Evolutionary conservation across 2,113 vertebrate genomes (phyloP).

Genomic region (Apteryx owenii): DNA sequence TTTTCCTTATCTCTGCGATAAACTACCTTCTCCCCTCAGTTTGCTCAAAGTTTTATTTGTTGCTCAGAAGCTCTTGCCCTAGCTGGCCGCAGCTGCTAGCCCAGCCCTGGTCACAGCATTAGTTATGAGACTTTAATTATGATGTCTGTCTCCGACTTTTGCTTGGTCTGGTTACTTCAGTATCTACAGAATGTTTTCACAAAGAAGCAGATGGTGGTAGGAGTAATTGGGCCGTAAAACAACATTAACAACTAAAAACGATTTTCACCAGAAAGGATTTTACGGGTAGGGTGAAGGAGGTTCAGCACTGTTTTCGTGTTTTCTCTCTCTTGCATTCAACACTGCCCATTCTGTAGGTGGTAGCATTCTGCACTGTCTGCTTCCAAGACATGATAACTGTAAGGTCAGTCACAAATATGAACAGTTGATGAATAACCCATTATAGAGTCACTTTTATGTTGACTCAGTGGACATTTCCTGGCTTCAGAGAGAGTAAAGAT

Average conservation of each 20-base stretch:
- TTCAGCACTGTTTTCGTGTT: constrained; percentile 36
- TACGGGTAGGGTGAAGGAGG: constrained; percentile 1
- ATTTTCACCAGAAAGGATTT: constrained; percentile 59
- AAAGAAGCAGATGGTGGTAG: constrained; percentile 69
- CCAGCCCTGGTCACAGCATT: constrained; percentile 18
- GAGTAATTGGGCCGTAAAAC: constrained; percentile 66
- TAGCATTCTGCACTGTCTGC: background rate
- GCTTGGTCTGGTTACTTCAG: constrained; percentile 62
- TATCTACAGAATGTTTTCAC: constrained; percentile 74
- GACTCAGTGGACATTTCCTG: constrained; percentile 71
- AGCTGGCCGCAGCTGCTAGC: background rate
- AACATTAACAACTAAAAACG: constrained; percentile 36
- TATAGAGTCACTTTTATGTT: constrained; percentile 66
- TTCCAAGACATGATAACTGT: constrained; percentile 61
- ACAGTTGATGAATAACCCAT: constrained; percentile 72
- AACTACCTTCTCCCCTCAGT: background rate
- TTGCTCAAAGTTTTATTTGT: constrained; percentile 14
- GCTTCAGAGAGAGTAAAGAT: constrained; percentile 65
- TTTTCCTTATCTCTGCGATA: background rate
- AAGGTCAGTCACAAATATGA: constrained; percentile 71
- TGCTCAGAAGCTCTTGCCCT: constrained; percentile 5
- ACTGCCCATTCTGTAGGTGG: constrained; percentile 57
- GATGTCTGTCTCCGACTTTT: constrained; percentile 46
- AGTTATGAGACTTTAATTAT: constrained; percentile 23
- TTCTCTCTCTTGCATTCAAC: constrained; percentile 35